Evolutionary conservation across 1,140 invertebrate genomes (phyloP), one percentile per base, ranked within the genome.

Genomic region (Octopus sinensis): DNA sequence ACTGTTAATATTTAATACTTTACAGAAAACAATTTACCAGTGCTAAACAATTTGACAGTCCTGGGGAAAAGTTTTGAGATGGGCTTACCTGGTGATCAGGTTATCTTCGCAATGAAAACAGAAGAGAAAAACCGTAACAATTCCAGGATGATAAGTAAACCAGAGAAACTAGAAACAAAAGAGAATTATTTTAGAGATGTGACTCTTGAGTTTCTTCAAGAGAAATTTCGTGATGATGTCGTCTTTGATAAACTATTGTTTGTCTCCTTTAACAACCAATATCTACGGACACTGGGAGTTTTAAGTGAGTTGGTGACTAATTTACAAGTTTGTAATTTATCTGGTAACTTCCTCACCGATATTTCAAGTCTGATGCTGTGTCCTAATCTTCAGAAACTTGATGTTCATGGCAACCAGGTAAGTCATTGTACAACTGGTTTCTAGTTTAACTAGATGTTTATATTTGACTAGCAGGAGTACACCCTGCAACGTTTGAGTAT

Each of bases 321-420:
- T 73, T 79, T 91, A 12, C 82, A 82, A 43, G 88, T 90, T 56
- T 88, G 88, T 77, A 85, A 88, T n/a, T 81, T 91, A 52, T 82
- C 84, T 77, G 88, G 89, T 82, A 91, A 91, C 82, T 90, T 86
- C 80, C 76, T 91, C 4, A 87, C 85, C 51, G 88, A 86, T 75
- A 87, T 91, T 82, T 88, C 89, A 83, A 86, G 85, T 4, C 82
- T 91, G 4, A 82, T 80, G 43, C 73, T 82, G 23, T 91, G 90
- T 84, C 77, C 82, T 79, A 84, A 90, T 9, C 83, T 91, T 6
- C 80, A 89, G n/a, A 89, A 88, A 80, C 83, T 91, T 23, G 90
- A 91, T 84, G 80, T 91, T 10, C 89, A 89, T 83, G 84, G 86
- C 76, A 91, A 91, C 84, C 88, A 90, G 88, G 89, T 90, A 84